Percentiles rank a stretch among this genome's conserved stretches.
These are phyloP conservation scores for Schizopygopsis malacanthus DNA, from an alignment of 2,797 vertebrate species.

Conservation along the genomic window DNA sequence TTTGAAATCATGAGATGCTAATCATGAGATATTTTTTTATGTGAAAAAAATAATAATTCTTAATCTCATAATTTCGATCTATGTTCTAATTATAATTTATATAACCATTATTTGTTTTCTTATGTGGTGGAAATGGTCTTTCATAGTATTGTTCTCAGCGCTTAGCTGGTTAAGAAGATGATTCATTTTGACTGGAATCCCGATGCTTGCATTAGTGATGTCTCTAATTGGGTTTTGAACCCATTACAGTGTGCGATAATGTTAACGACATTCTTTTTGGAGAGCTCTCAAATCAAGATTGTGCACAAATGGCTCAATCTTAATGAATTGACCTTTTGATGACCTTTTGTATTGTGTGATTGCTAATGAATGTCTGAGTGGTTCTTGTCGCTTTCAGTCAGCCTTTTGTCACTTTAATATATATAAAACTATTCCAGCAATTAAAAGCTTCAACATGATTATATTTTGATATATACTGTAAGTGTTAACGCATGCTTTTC, in stretches of 20 bases:
- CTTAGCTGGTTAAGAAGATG: conserved; percentile 18
- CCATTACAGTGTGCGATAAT: conserved; percentile 28
- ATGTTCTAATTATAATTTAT: background rate
- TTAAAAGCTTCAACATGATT: conserved; percentile 7
- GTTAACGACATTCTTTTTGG: conserved; percentile 47
- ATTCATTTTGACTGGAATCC: conserved; percentile 48
- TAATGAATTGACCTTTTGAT: conserved; percentile 48
- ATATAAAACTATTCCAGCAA: background rate
- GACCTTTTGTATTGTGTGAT: conserved; percentile 53
- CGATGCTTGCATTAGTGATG: conserved; percentile 21
- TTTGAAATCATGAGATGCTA: background rate
- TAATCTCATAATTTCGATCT: background rate
- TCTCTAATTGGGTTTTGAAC: conserved; percentile 44
- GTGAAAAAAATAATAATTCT: background rate
- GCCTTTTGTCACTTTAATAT: background rate
- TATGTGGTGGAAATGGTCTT: background rate
- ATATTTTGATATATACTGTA: background rate
- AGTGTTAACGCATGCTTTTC: conserved; percentile 15
- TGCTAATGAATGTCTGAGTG: conserved; percentile 45
- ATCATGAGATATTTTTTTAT: background rate
- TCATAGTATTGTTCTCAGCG: background rate
- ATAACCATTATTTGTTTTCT: background rate
- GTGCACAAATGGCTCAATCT: conserved; percentile 24
- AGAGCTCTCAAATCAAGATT: conserved; percentile 47
- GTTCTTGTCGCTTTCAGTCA: background rate